Evolutionary conservation across 2,113 vertebrate genomes (phyloP).

Genomic region (Aspiorhynchus laticeps): DNA sequence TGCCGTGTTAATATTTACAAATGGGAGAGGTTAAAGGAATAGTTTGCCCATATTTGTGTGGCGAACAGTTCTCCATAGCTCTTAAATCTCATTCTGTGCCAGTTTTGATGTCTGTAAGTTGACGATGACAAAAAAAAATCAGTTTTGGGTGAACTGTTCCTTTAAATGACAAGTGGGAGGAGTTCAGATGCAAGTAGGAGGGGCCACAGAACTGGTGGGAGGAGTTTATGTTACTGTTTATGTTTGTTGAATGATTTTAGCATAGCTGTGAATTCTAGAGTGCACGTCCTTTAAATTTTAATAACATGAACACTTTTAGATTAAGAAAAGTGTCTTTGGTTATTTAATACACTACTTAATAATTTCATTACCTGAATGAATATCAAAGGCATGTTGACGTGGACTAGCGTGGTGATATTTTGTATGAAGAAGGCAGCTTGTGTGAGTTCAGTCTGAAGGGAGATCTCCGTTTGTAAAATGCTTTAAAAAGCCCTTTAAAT

Average conservation of each 20-base stretch:
- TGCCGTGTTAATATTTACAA: not conserved
- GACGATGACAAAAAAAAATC: not conserved
- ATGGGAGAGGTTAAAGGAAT: not conserved
- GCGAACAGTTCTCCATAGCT: no score
- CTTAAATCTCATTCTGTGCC: no score
- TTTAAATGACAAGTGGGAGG: not conserved
- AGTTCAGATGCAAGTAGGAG: not conserved
- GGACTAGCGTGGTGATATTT: not conserved
- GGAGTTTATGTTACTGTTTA: not conserved
- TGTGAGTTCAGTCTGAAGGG: constrained; percentile 35
- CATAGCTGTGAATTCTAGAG: constrained; percentile 48
- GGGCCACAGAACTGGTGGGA: not conserved
- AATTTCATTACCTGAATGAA: constrained; percentile 22
- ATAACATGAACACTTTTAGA: not conserved
- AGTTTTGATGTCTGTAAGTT: not conserved
- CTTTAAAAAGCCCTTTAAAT: constrained; percentile 39
- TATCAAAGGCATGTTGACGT: not conserved
- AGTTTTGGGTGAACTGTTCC: not conserved
- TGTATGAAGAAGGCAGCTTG: not conserved
- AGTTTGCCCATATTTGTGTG: not conserved
- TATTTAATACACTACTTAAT: constrained; percentile 31
- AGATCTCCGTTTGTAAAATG: not conserved
- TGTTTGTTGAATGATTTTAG: constrained; percentile 15
- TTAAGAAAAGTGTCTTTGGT: not conserved
- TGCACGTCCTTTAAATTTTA: constrained; percentile 5